These are phyloP conservation scores for Parelbella ahira DNA, from an alignment of 2,888 invertebrate genomes.

Conservation along the genomic window DNA sequence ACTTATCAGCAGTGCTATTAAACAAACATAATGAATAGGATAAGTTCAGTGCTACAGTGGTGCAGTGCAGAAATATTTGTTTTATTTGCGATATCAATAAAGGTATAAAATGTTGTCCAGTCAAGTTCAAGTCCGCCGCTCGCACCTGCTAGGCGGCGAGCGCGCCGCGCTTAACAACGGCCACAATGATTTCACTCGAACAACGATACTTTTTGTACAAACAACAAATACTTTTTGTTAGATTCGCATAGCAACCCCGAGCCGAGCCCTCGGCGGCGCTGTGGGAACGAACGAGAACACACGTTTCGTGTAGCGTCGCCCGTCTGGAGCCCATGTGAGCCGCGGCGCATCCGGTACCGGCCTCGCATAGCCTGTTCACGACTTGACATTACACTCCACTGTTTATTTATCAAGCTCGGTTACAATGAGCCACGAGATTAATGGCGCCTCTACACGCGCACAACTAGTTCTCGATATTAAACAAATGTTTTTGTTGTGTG, in stretches of 20 bases:
- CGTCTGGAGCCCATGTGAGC: slow-evolving; percentile 75
- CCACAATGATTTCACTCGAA: slow-evolving; percentile 46
- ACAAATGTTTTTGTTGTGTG: slow-evolving; percentile 27
- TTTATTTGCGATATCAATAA: slow-evolving; percentile 28
- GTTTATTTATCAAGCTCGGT: slow-evolving; percentile 55
- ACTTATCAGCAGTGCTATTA: slow-evolving; percentile 5
- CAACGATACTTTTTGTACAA: slow-evolving; percentile 46
- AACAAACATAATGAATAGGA: slow-evolving; percentile 11
- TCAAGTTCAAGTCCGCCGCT: slow-evolving; percentile 54
- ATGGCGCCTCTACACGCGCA: slow-evolving; percentile 36
- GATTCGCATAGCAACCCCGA: slow-evolving; percentile 70
- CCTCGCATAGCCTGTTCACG: slow-evolving; percentile 43
- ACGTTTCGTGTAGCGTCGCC: slow-evolving; percentile 54
- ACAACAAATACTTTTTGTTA: slow-evolving; percentile 62
- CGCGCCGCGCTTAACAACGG: slow-evolving; percentile 30
- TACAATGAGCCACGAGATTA: slow-evolving; percentile 43
- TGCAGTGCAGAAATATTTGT: slow-evolving; percentile 10
- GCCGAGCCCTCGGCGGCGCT: slow-evolving; percentile 59
- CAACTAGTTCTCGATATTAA: slow-evolving; percentile 27
- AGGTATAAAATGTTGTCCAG: slow-evolving; percentile 55
- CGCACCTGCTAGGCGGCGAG: slow-evolving; percentile 55
- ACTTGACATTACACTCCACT: slow-evolving; percentile 39
- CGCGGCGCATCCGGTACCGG: slow-evolving; percentile 61
- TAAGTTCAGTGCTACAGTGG: slow-evolving; percentile 11
- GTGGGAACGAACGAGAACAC: slow-evolving; percentile 66